Conservation (phyloP, 2,888 invertebrate genomes). For the Lasiommata megera region DNA sequence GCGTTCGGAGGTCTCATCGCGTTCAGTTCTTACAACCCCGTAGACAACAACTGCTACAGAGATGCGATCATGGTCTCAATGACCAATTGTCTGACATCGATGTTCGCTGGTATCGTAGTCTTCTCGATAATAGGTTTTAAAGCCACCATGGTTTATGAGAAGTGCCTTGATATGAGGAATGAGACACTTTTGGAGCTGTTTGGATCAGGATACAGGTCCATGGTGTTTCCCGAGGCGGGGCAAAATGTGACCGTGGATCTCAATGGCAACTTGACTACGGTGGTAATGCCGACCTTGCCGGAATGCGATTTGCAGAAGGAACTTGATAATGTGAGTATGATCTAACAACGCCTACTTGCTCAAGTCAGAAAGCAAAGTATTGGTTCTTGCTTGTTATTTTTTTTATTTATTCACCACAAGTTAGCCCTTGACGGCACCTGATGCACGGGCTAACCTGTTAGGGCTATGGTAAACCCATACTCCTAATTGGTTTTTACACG, state of each 20-base stretch:
- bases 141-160: conserved; percentile 91
- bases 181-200: conserved; percentile 80
- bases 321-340: conserved; percentile 89
- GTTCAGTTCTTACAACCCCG: conserved; percentile 97
- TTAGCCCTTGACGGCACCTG: too few species aligned
- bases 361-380: too few species aligned
- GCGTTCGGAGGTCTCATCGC: conserved; percentile 98
- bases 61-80: conserved; percentile 96
- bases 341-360: background rate
- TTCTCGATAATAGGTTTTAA: conserved; percentile 98
- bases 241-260: conserved; percentile 72
- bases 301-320: conserved; percentile 92
- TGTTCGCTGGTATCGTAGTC: conserved; percentile 98
- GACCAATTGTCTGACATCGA: conserved; percentile 96
- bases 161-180: conserved; percentile 85
- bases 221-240: conserved; percentile 81
- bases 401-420: too few species aligned
- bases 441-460: too few species aligned
- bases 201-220: conserved; percentile 69
- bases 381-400: too few species aligned
- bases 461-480: too few species aligned
- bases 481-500: too few species aligned
- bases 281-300: conserved; percentile 85
- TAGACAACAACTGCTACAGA: conserved; percentile 97
- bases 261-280: conserved; percentile 78